Evolutionary conservation across 2,888 invertebrate genomes (phyloP).

Genomic region (Acrobasis consociella): DNA sequence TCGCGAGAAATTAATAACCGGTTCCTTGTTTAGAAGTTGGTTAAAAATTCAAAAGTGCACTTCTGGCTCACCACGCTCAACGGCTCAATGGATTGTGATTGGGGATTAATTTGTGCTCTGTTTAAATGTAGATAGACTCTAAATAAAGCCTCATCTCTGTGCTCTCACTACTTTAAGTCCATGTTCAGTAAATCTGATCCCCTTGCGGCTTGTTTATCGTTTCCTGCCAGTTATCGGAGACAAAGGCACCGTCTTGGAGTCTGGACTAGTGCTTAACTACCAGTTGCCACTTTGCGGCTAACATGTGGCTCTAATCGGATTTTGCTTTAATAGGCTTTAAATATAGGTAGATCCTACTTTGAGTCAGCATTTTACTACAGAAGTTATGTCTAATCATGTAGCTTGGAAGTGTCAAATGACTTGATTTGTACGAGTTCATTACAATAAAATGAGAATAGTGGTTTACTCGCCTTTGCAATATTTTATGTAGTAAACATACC

Average conservation of each 20-base stretch:
- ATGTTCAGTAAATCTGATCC: constrained; percentile 50
- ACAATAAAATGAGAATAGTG: no score
- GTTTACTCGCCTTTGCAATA: no score
- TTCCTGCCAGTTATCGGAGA: constrained; percentile 66
- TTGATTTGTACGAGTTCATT: no score
- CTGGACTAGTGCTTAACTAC: constrained; percentile 21
- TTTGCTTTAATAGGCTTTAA: constrained; percentile 11
- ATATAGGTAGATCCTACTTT: neutral
- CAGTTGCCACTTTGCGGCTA: constrained; percentile 20
- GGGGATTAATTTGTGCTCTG: no score
- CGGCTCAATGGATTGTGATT: no score
- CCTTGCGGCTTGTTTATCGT: constrained; percentile 67
- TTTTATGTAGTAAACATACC: no score
- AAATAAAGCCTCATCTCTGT: neutral
- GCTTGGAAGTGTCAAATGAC: neutral
- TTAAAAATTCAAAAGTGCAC: no score
- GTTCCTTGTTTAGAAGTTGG: no score
- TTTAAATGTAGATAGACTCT: neutral
- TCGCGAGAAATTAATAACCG: no score
- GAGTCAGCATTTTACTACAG: neutral
- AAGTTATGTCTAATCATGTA: neutral
- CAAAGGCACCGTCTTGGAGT: constrained; percentile 56
- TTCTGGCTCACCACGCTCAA: no score
- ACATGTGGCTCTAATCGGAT: constrained; percentile 13
- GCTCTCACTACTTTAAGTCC: neutral